Base-by-base conservation (phyloP, 1,140 invertebrate species). In the Meloidogyne hapla region DNA sequence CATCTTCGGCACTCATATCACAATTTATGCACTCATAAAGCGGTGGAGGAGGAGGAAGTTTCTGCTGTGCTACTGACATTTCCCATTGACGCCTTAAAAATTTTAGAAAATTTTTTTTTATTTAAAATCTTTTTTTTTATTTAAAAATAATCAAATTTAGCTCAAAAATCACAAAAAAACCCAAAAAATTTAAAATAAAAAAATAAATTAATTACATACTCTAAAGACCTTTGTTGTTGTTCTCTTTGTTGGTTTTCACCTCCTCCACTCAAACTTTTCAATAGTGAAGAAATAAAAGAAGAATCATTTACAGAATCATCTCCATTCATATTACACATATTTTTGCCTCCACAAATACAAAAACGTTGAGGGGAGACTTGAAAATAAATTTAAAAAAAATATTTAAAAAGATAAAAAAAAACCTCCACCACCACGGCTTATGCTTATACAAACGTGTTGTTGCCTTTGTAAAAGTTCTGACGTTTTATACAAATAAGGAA, bases 401-500 rank as follows among this genome's bases (percentile, higher is more conserved):
- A n/a, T n/a, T 18, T 6, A n/a, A 56, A 42, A 26, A 26, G 2
- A 21, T 45, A 45, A 33, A 18, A 56, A 26, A 33, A 26, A 48
- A 40, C 26, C 15, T 38, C 56, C 26, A 65, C 56, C 70, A 10
- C 5, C 68, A 38, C 75, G 23, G 56, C 77, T 82, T 26, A 86
- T 26, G 1, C 81, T 84, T 23, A 85, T 64, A 69, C 84, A 85
- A 42, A 84, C 71, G 68, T 83, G 83, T 26, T 63, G 74, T n/a
- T 82, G 69, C 40, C 76, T 70, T 62, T 64, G 70, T 25, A 85
- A 74, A 0, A 85, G 25, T 61, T 86, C 81, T n/a, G 78, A 76
- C 1, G 79, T 79, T 66, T 83, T 78, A 69, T 84, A 86, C 40
- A 84, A 84, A 62, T 77, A 85, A 12, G 84, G 84, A 18, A 85